A percentile compares a stretch with the other conserved stretches of the same genome.
Evolutionary conservation across 2,888 invertebrate species (phyloP).

Genomic region (Copidosoma aretas): DNA sequence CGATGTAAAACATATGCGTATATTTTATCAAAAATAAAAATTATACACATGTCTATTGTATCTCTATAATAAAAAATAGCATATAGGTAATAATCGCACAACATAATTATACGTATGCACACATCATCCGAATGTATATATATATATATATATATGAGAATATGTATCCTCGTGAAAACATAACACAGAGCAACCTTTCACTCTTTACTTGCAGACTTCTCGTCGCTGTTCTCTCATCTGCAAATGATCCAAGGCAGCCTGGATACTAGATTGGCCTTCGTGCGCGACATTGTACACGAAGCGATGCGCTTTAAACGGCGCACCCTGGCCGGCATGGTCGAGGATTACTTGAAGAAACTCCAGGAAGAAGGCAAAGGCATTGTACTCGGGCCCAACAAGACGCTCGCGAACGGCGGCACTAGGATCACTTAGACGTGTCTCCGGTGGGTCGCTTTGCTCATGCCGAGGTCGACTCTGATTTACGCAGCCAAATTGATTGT

Average conservation of each 20-base stretch:
- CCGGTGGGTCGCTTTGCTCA: no score
- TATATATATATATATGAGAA: background rate
- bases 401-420: slow-evolving; percentile 59
- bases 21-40: no score
- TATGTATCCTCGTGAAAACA: background rate
- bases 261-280: slow-evolving; percentile 73
- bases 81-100: no score
- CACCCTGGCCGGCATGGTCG: slow-evolving; percentile 72
- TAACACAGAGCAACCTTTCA: slow-evolving; percentile 1
- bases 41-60: no score
- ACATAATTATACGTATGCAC: background rate
- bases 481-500: no score
- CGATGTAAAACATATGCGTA: no score
- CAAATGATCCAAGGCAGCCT: slow-evolving; percentile 74
- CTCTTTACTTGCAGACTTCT: slow-evolving; percentile 68
- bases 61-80: no score
- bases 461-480: no score
- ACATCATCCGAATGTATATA: background rate
- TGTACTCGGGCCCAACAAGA: slow-evolving; percentile 54
- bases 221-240: slow-evolving; percentile 73
- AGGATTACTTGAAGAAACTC: slow-evolving; percentile 68
- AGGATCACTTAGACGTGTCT: slow-evolving; percentile 53
- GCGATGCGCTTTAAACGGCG: slow-evolving; percentile 80
- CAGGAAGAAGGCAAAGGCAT: slow-evolving; percentile 55
- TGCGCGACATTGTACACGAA: slow-evolving; percentile 77